Percentiles rank a stretch among this genome's conserved stretches.
phyloP scores from a whole-genome alignment of 2,113 vertebrate genomes.

The Sciurus niger region DNA sequence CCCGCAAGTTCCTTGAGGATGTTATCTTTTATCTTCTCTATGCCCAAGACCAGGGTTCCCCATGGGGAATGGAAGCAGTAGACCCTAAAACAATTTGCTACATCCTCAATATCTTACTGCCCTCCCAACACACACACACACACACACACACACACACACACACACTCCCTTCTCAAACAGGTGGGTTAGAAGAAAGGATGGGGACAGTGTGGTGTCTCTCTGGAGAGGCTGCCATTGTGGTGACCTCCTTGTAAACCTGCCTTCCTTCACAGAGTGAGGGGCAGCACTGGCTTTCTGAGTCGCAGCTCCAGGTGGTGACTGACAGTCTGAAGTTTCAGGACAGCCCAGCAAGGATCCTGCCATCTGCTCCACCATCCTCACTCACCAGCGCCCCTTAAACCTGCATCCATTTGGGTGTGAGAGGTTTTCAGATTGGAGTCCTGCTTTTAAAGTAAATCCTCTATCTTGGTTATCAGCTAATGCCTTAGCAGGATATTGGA shows the following conservation, averaged over 20 bases:
- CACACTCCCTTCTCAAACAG: not conserved
- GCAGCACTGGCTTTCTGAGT: not conserved
- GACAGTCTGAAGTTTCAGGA: not conserved
- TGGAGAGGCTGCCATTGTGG: not conserved
- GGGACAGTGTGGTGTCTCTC: not conserved
- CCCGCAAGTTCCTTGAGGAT: not conserved
- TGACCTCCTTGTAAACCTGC: not conserved
- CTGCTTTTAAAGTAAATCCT: not conserved
- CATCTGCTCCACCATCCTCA: not conserved
- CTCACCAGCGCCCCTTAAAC: not conserved
- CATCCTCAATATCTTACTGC: not conserved
- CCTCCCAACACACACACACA: too few relatives aligned
- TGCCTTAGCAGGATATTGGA: not conserved
- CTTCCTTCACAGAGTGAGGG: not conserved
- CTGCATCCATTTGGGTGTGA: not conserved
- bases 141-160: too few relatives aligned
- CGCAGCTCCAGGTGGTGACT: not conserved
- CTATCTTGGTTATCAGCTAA: not conserved
- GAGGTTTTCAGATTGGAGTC: not conserved
- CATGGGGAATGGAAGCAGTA: not conserved
- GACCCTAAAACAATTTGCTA: not conserved
- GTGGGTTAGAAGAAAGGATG: not conserved
- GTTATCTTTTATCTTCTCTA: not conserved
- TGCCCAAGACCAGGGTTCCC: not conserved
- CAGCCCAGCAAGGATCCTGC: not conserved